Conservation (phyloP, 2,888 invertebrate species). For the Thecophora atra region DNA sequence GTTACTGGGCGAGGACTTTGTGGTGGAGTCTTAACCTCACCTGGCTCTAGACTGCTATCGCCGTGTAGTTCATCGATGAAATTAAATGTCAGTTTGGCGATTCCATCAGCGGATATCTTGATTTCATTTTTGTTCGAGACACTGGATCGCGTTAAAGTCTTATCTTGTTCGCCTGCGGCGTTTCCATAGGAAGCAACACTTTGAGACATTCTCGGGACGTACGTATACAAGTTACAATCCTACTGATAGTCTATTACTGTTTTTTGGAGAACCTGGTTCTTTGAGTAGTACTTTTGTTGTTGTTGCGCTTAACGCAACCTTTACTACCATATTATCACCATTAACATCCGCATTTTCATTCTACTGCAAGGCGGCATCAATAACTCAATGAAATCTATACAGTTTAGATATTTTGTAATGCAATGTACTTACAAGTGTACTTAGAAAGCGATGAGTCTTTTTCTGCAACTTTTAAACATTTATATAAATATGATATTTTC, state of each 20-base stretch:
- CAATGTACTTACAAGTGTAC: background rate
- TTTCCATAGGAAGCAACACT: constrained; percentile 27
- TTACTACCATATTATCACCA: constrained; percentile 19
- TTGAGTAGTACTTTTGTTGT: background rate
- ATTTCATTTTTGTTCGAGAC: constrained; percentile 46
- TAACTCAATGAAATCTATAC: constrained; percentile 9
- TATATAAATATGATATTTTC: background rate
- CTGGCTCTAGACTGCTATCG: constrained; percentile 61
- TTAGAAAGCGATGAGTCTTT: background rate
- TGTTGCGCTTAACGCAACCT: background rate
- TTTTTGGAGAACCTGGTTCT: too few relatives aligned
- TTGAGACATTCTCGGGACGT: constrained; percentile 4
- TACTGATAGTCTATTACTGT: background rate
- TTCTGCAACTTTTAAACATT: constrained; percentile 1
- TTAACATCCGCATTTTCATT: constrained; percentile 8
- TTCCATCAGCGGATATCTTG: constrained; percentile 46
- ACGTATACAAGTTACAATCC: background rate
- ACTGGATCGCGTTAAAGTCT: constrained; percentile 19
- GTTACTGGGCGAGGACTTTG: constrained; percentile 44
- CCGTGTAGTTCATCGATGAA: constrained; percentile 54
- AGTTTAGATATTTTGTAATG: too few relatives aligned
- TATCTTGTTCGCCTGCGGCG: constrained; percentile 10
- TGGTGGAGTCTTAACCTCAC: constrained; percentile 63
- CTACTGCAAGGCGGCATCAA: constrained; percentile 8
- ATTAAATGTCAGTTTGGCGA: constrained; percentile 50